Evolutionary conservation across 2,888 invertebrate species (phyloP).

Genomic region (Didymodactylos carnosus): DNA sequence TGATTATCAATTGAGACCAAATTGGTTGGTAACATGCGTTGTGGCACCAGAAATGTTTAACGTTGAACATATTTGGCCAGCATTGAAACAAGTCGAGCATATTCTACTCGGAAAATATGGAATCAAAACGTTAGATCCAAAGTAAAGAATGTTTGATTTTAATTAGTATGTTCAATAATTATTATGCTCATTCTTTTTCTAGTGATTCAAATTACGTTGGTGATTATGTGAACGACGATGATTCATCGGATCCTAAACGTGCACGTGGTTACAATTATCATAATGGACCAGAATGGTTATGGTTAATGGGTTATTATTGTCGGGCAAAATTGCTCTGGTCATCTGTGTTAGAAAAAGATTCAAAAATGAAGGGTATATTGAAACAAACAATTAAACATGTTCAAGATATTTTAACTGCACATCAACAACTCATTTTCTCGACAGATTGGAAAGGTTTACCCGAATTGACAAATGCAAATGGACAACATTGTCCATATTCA

Average conservation of each 20-base stretch:
- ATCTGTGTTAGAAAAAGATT: no score
- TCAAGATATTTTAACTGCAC: not conserved
- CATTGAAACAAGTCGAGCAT: constrained; percentile 54
- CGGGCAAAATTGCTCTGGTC: not conserved
- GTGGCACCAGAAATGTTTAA: constrained; percentile 80
- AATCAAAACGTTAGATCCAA: constrained; percentile 78
- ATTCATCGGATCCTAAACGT: constrained; percentile 55
- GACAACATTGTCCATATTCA: constrained; percentile 58
- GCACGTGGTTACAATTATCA: constrained; percentile 95
- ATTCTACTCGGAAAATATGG: constrained; percentile 73
- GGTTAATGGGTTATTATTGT: constrained; percentile 59
- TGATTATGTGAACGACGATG: constrained; percentile 47
- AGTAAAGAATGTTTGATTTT: constrained; percentile 56
- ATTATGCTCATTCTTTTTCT: no score
- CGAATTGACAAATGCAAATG: constrained; percentile 74
- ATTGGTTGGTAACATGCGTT: constrained; percentile 75
- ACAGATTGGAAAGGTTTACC: constrained; percentile 82
- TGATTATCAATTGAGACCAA: constrained; percentile 82
- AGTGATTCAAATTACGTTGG: not conserved
- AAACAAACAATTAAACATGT: not conserved
- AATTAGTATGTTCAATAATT: not conserved
- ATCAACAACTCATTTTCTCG: not conserved
- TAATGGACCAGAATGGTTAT: constrained; percentile 94
- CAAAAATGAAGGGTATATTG: not conserved
- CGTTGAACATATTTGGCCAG: constrained; percentile 63